These are phyloP conservation scores for Cepaea nemoralis DNA, from an alignment of 1,140 invertebrate species.

Conservation along the genomic window DNA sequence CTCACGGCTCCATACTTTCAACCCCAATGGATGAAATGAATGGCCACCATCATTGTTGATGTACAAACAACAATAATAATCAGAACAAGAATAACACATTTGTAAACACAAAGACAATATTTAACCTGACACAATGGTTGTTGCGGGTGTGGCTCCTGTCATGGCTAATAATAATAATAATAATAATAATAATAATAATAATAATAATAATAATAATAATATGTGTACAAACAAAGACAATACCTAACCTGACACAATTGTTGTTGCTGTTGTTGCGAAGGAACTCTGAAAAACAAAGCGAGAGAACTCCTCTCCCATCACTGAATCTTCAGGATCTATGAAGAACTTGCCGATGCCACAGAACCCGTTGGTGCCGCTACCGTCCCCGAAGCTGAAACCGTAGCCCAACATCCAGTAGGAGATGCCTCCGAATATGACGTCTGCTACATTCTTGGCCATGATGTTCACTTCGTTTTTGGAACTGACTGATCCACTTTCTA, in stretches of 20 bases:
- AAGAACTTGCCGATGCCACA: constrained; percentile 75
- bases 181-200: too few relatives aligned
- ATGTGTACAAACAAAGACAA: too few relatives aligned
- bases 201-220: too few relatives aligned
- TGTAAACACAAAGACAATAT: too few relatives aligned
- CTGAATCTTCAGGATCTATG: constrained; percentile 68
- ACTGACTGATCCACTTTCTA: constrained; percentile 75
- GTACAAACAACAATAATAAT: too few relatives aligned
- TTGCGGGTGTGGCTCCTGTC: too few relatives aligned
- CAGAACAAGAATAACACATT: too few relatives aligned
- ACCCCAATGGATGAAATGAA: too few relatives aligned
- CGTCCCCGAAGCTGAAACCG: constrained; percentile 85
- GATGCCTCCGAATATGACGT: constrained; percentile 88
- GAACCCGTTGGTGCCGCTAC: constrained; percentile 79
- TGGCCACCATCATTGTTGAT: too few relatives aligned
- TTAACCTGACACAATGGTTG: too few relatives aligned
- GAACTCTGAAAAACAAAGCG: constrained; percentile 69
- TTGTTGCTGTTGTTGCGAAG: constrained; percentile 63
- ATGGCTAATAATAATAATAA: too few relatives aligned
- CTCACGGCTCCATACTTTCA: too few relatives aligned
- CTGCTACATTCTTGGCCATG: constrained; percentile 76
- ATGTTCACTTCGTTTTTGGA: constrained; percentile 77
- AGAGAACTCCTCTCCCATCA: constrained; percentile 67
- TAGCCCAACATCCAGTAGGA: constrained; percentile 96
- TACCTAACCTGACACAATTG: constrained; percentile 64